A percentile compares a stretch with the other conserved stretches of the same genome.
These are phyloP conservation scores for Andrena chrysosceles DNA, from an alignment of 2,888 invertebrate species.

Conservation along the genomic window DNA sequence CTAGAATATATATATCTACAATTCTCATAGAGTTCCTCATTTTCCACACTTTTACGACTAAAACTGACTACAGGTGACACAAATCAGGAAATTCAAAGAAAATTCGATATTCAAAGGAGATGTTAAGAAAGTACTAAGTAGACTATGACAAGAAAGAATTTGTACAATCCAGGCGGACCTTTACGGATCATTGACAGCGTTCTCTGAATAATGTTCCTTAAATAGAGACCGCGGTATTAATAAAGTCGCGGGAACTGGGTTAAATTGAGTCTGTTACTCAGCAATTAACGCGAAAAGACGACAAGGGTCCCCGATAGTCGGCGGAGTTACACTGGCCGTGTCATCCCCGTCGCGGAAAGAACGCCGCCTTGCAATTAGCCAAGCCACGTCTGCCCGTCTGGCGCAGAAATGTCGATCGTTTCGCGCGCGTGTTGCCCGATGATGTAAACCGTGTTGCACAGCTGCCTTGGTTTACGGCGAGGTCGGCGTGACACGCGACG, in stretches of 20 bases:
- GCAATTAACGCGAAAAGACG: slow-evolving; percentile 32
- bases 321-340: slow-evolving; percentile 32
- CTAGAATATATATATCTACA: too few relatives aligned
- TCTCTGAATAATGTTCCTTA: background rate
- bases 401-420: slow-evolving; percentile 49
- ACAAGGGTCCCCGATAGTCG: slow-evolving; percentile 7
- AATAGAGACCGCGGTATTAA: background rate
- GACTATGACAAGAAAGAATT: too few relatives aligned
- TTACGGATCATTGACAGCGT: slow-evolving; percentile 3
- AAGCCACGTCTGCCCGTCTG: slow-evolving; percentile 32
- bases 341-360: slow-evolving; percentile 9
- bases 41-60: too few relatives aligned
- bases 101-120: too few relatives aligned
- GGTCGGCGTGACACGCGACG: slow-evolving; percentile 20
- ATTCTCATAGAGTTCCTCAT: too few relatives aligned
- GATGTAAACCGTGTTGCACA: slow-evolving; percentile 59
- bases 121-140: too few relatives aligned
- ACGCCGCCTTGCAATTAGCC: slow-evolving; percentile 30
- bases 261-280: slow-evolving; percentile 9
- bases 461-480: slow-evolving; percentile 52
- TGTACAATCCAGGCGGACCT: too few relatives aligned
- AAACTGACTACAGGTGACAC: too few relatives aligned
- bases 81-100: background rate
- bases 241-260: slow-evolving; percentile 37
- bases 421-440: slow-evolving; percentile 54